A percentile compares a stretch with the other conserved stretches of the same genome.
These are phyloP conservation scores for Drosophila algonquin DNA, from an alignment of 2,888 invertebrate species.

Conservation along the genomic window DNA sequence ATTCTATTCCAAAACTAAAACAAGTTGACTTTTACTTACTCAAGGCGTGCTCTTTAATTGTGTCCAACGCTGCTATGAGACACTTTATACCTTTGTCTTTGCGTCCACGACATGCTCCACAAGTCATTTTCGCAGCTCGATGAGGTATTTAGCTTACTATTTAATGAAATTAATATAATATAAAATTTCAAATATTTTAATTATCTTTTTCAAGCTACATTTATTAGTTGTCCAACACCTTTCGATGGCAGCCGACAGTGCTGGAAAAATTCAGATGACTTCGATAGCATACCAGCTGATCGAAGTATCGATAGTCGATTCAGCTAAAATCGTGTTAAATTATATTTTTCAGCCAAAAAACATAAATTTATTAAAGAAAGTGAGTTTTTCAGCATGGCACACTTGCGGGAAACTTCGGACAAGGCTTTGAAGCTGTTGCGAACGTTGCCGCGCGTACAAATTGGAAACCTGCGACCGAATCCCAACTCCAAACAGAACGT, in stretches of 20 bases:
- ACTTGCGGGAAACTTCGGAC: constrained; percentile 86
- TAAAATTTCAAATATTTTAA: not conserved
- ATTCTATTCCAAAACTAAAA: not conserved
- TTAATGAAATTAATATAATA: too few relatives aligned
- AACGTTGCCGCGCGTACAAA: constrained; percentile 89
- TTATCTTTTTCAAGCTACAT: not conserved
- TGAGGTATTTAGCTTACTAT: too few relatives aligned
- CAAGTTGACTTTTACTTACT: constrained; percentile 56
- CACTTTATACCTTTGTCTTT: constrained; percentile 45
- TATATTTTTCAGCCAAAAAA: constrained; percentile 15
- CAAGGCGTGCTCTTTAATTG: constrained; percentile 72
- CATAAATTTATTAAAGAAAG: not conserved
- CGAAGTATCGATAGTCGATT: constrained; percentile 10
- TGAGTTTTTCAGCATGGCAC: constrained; percentile 68
- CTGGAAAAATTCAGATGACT: constrained; percentile 18
- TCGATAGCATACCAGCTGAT: not conserved
- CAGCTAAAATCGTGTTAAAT: constrained; percentile 49
- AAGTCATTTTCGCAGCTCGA: constrained; percentile 50
- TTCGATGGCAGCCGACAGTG: constrained; percentile 36
- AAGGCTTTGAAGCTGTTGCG: constrained; percentile 90
- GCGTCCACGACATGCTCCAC: constrained; percentile 48
- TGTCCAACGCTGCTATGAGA: constrained; percentile 60
- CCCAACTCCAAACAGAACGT: constrained; percentile 88
- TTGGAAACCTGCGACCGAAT: constrained; percentile 90
- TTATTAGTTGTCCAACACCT: not conserved